Evolutionary conservation across 2,113 vertebrate genomes (phyloP), one percentile per base, ranked within the genome.

Genomic region (Rhineura floridana): DNA sequence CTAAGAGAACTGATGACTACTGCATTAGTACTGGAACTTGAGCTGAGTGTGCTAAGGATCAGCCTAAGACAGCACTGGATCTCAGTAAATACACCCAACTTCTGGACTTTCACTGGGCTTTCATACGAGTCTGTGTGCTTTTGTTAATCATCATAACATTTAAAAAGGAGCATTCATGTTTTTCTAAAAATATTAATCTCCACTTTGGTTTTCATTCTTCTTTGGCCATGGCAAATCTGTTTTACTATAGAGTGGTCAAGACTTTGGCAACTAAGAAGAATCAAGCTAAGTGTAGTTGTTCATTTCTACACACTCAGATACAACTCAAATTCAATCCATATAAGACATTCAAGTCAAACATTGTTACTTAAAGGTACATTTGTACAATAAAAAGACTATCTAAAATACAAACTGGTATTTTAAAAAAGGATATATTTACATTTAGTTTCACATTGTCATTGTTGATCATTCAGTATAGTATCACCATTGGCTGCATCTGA

Each of bases 381-480:
- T 86, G 46, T 77, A 86, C 63, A 78, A 78, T 70, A 83, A 83
- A 86, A 77, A 19, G 5, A 7, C 46, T 36, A 12, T 12, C 36
- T 78, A 86, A 86, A 48, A 70, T 62, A 90, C 44, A 89, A 76
- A 23, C 12, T 33, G 36, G 55, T 7, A 70, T 77, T 80, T 73
- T 81, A 9, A 55, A 82, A 86, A 30, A 44, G 76, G 59, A 59
- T 67, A 89, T 81, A 90, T 90, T 86, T 67, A 90, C 79, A 83
- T 83, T 86, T 46, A 81, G 63, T 86, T 90, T 86, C 84, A 90
- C 39, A 67, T 86, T 83, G 80, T 70, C 80, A 77, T 39, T 90
- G 63, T 2, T 39, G 72, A 69, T 55, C n/a, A 36, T 65, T 73
- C 59, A 76, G 13, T 28, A 48, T n/a, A 6, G n/a, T n/a, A 85